Percentiles rank a stretch among this genome's conserved stretches.
Conservation (phyloP, 2,888 invertebrate genomes). For the Watsonalla binaria region DNA sequence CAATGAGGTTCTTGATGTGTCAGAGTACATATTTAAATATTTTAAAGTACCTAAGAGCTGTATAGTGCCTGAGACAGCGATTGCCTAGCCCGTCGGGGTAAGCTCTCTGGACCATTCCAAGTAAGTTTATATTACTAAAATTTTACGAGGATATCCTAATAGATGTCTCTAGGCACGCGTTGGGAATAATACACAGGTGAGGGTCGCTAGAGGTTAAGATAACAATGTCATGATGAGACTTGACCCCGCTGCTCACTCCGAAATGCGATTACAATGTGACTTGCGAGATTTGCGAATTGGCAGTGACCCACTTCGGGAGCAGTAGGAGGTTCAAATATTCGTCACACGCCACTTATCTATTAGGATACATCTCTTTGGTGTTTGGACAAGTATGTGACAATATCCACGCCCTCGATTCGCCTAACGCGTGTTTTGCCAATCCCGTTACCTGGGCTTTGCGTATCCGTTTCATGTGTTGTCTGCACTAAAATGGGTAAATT, state of each 20-base stretch:
- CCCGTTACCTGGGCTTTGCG: constrained; percentile 24
- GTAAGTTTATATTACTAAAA: not conserved
- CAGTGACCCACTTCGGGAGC: constrained; percentile 53
- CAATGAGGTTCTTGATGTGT: too few species aligned
- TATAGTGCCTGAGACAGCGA: too few species aligned
- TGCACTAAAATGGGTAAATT: not conserved
- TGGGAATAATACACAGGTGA: constrained; percentile 34
- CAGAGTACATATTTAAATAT: too few species aligned
- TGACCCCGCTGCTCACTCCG: constrained; percentile 34
- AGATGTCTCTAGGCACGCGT: constrained; percentile 2
- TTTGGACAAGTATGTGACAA: constrained; percentile 34
- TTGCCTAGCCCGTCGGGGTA: too few species aligned
- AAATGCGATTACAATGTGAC: constrained; percentile 49
- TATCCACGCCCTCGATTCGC: constrained; percentile 27
- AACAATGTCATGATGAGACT: constrained; percentile 42
- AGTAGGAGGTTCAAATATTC: constrained; percentile 29
- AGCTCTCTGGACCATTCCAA: too few species aligned
- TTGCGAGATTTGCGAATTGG: constrained; percentile 45
- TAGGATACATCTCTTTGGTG: constrained; percentile 23
- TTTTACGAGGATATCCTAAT: not conserved
- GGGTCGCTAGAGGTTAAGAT: constrained; percentile 42
- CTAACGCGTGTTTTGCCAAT: constrained; percentile 27
- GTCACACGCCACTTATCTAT: constrained; percentile 22
- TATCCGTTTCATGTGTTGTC: constrained; percentile 1
- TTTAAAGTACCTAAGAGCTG: too few species aligned